Conservation (phyloP, 1,140 invertebrate species). For the Eubasilissa regina region DNA sequence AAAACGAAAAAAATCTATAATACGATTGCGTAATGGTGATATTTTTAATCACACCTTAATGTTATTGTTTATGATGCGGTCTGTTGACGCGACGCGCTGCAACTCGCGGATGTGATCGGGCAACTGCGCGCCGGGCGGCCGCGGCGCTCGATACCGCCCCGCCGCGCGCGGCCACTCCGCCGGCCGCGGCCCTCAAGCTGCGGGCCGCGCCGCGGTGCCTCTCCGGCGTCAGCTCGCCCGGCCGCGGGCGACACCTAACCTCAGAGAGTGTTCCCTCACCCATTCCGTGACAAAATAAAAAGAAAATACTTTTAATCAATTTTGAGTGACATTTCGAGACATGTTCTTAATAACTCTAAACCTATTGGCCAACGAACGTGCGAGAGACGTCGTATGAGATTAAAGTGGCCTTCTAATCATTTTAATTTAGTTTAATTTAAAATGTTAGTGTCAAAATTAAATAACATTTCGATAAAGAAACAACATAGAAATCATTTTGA, state of each 20-base stretch:
- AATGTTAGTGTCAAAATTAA: no score
- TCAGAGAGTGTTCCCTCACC: neutral
- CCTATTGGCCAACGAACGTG: no score
- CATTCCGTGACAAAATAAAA: no score
- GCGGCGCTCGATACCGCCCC: neutral
- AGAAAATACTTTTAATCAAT: no score
- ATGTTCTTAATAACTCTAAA: no score
- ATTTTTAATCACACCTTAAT: conserved; percentile 31
- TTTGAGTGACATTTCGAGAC: no score
- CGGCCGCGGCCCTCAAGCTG: neutral
- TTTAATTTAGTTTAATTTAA: no score
- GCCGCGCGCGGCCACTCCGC: neutral
- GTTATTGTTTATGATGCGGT: conserved; percentile 29
- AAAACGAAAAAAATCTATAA: conserved; percentile 45
- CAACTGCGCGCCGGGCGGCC: conserved; percentile 42
- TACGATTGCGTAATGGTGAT: conserved; percentile 32
- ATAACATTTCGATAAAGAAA: no score
- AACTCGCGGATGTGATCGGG: conserved; percentile 17
- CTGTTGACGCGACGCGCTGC: neutral
- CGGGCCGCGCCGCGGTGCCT: neutral
- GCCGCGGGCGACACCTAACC: neutral
- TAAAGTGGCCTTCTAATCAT: no score
- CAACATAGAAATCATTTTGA: no score
- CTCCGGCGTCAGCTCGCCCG: conserved; percentile 8
- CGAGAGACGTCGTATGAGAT: no score